Conservation (phyloP, 2,888 invertebrate species). For the Drosophila tripunctata region DNA sequence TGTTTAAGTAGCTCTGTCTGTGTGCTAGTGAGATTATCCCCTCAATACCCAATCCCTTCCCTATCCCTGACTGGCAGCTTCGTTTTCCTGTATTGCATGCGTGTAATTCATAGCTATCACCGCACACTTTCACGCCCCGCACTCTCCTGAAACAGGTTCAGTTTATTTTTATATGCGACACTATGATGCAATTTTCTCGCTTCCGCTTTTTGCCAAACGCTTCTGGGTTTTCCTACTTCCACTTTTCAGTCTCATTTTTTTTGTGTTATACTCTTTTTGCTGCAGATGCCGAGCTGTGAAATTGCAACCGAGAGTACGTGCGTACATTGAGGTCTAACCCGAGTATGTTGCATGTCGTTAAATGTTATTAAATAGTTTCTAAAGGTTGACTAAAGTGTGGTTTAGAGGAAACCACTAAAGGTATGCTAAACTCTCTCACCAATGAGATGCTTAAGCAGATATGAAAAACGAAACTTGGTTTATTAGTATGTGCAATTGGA, state of each 20-base stretch:
- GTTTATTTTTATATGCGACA: slow-evolving; percentile 79
- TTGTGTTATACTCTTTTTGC: background rate
- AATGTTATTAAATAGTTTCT: slow-evolving; percentile 52
- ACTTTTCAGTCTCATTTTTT: slow-evolving; percentile 19
- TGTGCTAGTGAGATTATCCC: slow-evolving; percentile 24
- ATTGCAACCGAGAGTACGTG: slow-evolving; percentile 63
- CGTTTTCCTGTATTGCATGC: slow-evolving; percentile 62
- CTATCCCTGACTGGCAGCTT: slow-evolving; percentile 22
- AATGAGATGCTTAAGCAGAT: slow-evolving; percentile 9
- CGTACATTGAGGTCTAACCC: slow-evolving; percentile 30
- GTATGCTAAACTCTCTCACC: slow-evolving; percentile 18
- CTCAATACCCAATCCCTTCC: background rate
- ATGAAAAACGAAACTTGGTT: background rate
- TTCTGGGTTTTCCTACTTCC: slow-evolving; percentile 31
- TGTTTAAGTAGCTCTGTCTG: slow-evolving; percentile 69
- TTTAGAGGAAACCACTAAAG: slow-evolving; percentile 12
- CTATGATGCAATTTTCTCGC: slow-evolving; percentile 78
- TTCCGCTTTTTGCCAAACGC: slow-evolving; percentile 56
- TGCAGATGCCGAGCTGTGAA: slow-evolving; percentile 69
- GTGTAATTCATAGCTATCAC: slow-evolving; percentile 75
- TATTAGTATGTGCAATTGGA: background rate
- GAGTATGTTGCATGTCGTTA: slow-evolving; percentile 31
- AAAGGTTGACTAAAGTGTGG: slow-evolving; percentile 11
- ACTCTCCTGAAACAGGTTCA: slow-evolving; percentile 63
- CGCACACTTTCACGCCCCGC: slow-evolving; percentile 36